Conservation (phyloP, 2,113 vertebrate genomes). For the Xiphias gladius region DNA sequence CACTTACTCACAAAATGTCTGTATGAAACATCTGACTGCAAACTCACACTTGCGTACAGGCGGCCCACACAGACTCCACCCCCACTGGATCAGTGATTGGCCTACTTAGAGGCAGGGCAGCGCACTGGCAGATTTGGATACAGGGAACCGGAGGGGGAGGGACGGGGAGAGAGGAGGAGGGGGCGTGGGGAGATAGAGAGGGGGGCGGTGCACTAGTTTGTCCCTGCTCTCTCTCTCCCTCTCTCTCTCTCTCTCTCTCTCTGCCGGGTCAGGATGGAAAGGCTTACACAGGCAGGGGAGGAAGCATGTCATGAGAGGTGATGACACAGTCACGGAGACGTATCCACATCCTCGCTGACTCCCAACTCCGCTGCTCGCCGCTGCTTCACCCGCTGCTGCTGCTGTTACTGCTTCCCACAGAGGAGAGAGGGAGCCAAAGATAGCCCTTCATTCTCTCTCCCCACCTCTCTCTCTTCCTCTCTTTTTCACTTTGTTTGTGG, state of each 20-base stretch:
- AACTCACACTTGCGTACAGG: slow-evolving; percentile 22
- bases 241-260: slow-evolving; percentile 58
- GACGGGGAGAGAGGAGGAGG: slow-evolving; percentile 40
- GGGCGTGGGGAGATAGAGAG: slow-evolving; percentile 35
- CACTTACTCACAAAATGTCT: background rate
- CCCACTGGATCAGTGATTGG: slow-evolving; percentile 63
- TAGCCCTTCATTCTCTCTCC: slow-evolving; percentile 43
- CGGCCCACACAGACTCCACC: slow-evolving; percentile 51
- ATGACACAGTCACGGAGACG: slow-evolving; percentile 75
- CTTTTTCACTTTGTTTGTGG: slow-evolving; percentile 76
- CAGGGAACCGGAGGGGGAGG: slow-evolving; percentile 60
- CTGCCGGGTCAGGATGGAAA: slow-evolving; percentile 76
- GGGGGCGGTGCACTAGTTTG: slow-evolving; percentile 71
- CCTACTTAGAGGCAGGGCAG: slow-evolving; percentile 67
- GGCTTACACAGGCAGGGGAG: slow-evolving; percentile 75
- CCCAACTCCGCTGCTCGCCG: slow-evolving; percentile 45
- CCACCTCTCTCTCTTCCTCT: slow-evolving; percentile 51
- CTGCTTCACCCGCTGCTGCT: background rate
- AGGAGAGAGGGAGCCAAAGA: slow-evolving; percentile 68
- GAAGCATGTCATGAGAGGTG: slow-evolving; percentile 82
- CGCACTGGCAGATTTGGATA: slow-evolving; percentile 73
- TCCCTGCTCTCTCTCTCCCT: slow-evolving; percentile 48
- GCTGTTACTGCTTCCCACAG: slow-evolving; percentile 46
- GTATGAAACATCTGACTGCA: slow-evolving; percentile 32
- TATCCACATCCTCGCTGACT: slow-evolving; percentile 67